Evolutionary conservation across 2,797 vertebrate species (phyloP), one percentile per base, ranked within the genome.

Genomic region (Melanotaenia nigrans): DNA sequence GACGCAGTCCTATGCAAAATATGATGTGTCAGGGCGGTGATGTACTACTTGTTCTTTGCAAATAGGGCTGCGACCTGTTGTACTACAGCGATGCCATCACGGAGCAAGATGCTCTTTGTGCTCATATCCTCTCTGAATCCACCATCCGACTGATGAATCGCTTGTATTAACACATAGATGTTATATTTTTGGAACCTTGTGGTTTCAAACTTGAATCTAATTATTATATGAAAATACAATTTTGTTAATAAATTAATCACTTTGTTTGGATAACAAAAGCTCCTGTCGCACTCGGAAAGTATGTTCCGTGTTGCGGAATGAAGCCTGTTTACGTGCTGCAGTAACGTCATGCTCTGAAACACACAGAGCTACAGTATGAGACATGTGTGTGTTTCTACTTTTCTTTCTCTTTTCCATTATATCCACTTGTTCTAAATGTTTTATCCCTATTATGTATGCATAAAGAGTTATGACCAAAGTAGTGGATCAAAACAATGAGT

Each of bases 41-140:
- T 32, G 53, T 58, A 24, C 55, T 35, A 58, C 38, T n/a, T 68
- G 36, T 64, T 66, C 75, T 57, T 22, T 47, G 66, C 61, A 63
- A 61, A 32, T 71, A 65, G 53, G 58, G 65, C 51, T 66, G 60
- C 56, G 62, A 49, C 59, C 20, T 59, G 54, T 51, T 47, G 58
- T 20, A 33, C 42, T 66, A 61, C 33, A 62, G 40, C 30, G 45
- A 64, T 65, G 55, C 35, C 36, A 57, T 71, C 51, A 36, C 24
- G 25, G 53, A 40, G 51, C 24, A 60, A 65, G 33, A 20, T 12
- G 42, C 58, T 51, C 57, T 55, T 33, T 38, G 47, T 45, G 35
- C 49, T 38, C 22, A 4, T 60, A 33, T 36, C 51, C 28, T 13
- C 18, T 20, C 45, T n/a, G 45, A n/a, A 42, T 25, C n/a, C 11